A percentile compares a stretch with the other conserved stretches of the same genome.
Evolutionary conservation across 1,140 invertebrate genomes (phyloP).

Genomic region (Dendrolimus punctatus): DNA sequence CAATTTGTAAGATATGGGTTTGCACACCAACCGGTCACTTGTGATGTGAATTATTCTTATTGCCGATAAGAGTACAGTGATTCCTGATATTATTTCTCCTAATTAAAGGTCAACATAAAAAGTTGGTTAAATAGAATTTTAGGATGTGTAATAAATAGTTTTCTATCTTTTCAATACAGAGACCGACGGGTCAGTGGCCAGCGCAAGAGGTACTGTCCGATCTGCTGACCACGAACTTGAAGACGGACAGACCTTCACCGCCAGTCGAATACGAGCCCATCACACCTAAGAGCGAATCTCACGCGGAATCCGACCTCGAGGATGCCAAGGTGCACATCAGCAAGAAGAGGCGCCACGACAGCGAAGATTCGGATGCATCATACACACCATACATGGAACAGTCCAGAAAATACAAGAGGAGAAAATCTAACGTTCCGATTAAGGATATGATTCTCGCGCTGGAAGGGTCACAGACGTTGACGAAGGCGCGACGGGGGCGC

Average conservation of each 20-base stretch:
- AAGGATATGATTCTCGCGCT: constrained; percentile 55
- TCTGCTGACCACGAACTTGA: constrained; percentile 15
- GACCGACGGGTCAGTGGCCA: constrained; percentile 17
- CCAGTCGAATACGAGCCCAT: constrained; percentile 43
- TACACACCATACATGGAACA: constrained; percentile 49
- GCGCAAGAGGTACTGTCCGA: constrained; percentile 14
- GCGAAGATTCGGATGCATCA: constrained; percentile 58
- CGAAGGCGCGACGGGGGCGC: constrained; percentile 46
- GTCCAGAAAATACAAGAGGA: constrained; percentile 38
- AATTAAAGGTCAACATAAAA: no score
- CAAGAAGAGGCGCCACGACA: constrained; percentile 38
- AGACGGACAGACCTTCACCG: constrained; percentile 26
- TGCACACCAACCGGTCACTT: no score
- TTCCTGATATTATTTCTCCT: no score
- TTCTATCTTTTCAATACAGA: constrained; percentile 28
- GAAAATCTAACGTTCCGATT: constrained; percentile 51
- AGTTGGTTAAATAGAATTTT: no score
- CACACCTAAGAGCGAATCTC: constrained; percentile 55
- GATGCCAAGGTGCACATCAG: constrained; percentile 26
- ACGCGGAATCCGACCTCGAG: constrained; percentile 48
- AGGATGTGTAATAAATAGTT: background rate
- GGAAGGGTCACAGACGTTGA: constrained; percentile 45
- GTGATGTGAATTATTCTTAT: no score
- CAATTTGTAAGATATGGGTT: no score
- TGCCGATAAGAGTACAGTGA: no score